Evolutionary conservation across 2,797 vertebrate genomes (phyloP), one percentile per base, ranked within the genome.

Genomic region (Chrysolophus pictus): DNA sequence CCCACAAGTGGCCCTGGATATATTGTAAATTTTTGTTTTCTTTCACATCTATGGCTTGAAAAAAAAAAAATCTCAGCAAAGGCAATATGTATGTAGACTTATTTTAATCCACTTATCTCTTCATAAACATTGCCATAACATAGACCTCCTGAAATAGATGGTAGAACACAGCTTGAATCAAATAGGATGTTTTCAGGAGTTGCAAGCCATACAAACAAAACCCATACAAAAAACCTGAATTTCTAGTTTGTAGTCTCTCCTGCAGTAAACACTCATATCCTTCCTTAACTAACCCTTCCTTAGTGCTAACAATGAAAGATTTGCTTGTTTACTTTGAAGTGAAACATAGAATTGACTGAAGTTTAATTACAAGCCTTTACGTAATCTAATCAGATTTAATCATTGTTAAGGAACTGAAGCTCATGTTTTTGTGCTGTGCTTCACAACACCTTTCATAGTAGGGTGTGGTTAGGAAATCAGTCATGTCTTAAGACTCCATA

Each of bases 301-400:
- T 42, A 80, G 69, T 16, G 26, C 12, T 83, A 18, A 33, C 7
- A 42, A 24, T 78, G 59, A 93, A 83, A 55, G 74, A 85, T 80
- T 74, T 67, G 31, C 68, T 70, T 84, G 59, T 77, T 85, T 92
- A 70, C 31, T 71, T 90, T 28, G 28, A 75, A 81, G 58, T 21
- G 65, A 89, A 95, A 77, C 28, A 91, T 26, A 51, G 46, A 73
- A 69, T 24, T 84, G 37, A 78, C 44, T 85, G 14, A 87, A 76
- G 22, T 76, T 74, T 29, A 87, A 53, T 73, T 58, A 56, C 9
- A 26, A 31, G 44, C 26, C 14, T 29, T 65, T 37, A 65, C 74
- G 70, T 85, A 92, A 72, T 55, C 75, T 83, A 86, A 86, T 81
- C 33, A 58, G 73, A 65, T 81, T 82, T 91, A 88, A 85, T 82